Evolutionary conservation across 2,113 vertebrate genomes (phyloP).

Genomic region (Callocephalon fimbriatum): DNA sequence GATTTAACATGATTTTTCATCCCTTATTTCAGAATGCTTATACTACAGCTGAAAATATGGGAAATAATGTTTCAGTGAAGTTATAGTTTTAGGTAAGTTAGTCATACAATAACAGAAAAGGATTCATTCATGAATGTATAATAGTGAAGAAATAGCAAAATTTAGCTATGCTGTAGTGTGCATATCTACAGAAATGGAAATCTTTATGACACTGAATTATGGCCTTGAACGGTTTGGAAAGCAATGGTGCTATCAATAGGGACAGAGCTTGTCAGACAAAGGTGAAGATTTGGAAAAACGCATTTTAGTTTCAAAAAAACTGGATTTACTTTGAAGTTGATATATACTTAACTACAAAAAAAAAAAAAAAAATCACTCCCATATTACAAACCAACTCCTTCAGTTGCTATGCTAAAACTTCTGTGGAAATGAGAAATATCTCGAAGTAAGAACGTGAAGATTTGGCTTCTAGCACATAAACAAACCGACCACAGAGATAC

Average conservation of each 20-base stretch:
- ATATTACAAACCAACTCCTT: background rate
- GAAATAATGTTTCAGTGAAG: background rate
- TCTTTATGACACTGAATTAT: background rate
- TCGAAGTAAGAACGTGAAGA: fast-evolving
- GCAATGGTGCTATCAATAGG: background rate
- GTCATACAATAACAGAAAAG: background rate
- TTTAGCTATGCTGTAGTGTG: background rate
- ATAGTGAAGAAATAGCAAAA: background rate
- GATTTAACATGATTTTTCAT: background rate
- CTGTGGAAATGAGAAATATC: background rate
- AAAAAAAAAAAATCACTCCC: background rate
- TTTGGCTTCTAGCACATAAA: background rate
- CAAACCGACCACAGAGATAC: background rate
- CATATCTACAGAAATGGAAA: background rate
- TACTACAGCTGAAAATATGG: background rate
- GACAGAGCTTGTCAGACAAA: background rate
- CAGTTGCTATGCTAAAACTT: background rate
- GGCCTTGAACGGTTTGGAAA: background rate
- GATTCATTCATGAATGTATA: background rate
- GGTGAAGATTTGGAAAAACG: background rate
- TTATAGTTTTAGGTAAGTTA: background rate
- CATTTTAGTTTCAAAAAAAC: background rate
- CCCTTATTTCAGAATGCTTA: background rate
- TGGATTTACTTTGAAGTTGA: background rate
- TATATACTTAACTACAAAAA: background rate